Evolutionary conservation across 2,113 vertebrate genomes (phyloP).

Genomic region (Microtus oregoni): DNA sequence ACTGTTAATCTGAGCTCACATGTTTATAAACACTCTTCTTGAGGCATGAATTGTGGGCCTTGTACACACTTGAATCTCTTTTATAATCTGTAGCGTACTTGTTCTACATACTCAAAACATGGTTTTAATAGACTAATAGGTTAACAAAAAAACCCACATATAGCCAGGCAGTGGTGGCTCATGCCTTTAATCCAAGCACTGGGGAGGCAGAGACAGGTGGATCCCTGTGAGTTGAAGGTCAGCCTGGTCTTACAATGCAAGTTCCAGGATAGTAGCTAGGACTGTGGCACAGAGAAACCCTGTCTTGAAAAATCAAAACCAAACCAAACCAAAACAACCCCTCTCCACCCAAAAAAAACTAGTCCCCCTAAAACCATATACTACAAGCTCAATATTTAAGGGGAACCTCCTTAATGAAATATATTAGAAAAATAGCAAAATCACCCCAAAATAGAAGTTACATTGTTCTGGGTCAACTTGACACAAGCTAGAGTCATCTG

Average conservation of each 20-base stretch:
- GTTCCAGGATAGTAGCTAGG: too few species aligned
- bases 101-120: constrained; percentile 16
- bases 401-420: constrained; percentile 17
- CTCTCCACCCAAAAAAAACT: too few species aligned
- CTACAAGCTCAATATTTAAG: constrained; percentile 28
- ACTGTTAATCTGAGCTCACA: neutral
- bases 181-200: too few species aligned
- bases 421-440: neutral
- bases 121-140: constrained; percentile 23
- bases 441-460: constrained; percentile 9
- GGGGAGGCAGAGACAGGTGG: too few species aligned
- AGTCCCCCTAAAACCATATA: neutral
- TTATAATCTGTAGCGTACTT: neutral
- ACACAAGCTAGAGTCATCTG: neutral
- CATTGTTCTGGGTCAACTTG: neutral
- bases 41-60: neutral
- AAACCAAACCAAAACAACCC: too few species aligned
- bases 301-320: too few species aligned
- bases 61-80: constrained; percentile 1
- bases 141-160: neutral
- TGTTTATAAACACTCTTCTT: constrained; percentile 34
- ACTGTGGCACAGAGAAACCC: too few species aligned
- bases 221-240: too few species aligned
- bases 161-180: too few species aligned
- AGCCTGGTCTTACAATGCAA: too few species aligned